Base-by-base conservation (phyloP, 1,140 invertebrate genomes). In the Drosophila sechellia region DNA sequence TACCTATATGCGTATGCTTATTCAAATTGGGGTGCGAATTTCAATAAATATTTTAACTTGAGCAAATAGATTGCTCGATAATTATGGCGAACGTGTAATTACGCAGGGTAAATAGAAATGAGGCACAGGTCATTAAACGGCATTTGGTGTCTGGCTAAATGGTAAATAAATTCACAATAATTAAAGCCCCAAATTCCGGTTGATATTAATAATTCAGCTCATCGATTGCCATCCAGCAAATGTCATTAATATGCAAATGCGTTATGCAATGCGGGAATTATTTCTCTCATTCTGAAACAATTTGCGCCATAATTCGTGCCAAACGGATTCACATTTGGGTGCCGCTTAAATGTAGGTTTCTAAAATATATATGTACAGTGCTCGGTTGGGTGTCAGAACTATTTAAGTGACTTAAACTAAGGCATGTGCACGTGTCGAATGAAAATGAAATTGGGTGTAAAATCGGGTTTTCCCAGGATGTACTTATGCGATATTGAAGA, bases 21-120 rank as follows among this genome's bases (percentile, higher is more conserved):
- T 55, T 25, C 22, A 45, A 56, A 66, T 37, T 54, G 57, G 20
- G 13, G 17, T 52, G 40, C 46, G 54, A 56, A 57, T 48, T 53
- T 49, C 58, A 59, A 68, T 75, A 57, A 58, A 75, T 74, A 75
- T 60, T 52, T 71, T 61, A 70, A 46, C 56, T 74, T 56, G 69
- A 81, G 68, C 74, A 77, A 76, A 69, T 77, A 63, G 58, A 72
- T 46, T 59, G 81, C 68, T 45, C 78, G 53, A 53, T 64, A 76
- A 87, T 83, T 52, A 78, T 86, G 78, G 74, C 83, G 64, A 78
- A 71, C 55, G 68, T 68, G 57, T 20, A 17, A 68, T 43, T 48
- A 39, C 35, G 27, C 46, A 50, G 49, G 52, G 13, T 77, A 58
- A 81, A 68, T 53, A 58, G 55, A 76, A 40, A 45, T 39, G 31